These are phyloP conservation scores for Dolichopus griseipennis DNA, from an alignment of 2,888 invertebrate species.

Conservation along the genomic window DNA sequence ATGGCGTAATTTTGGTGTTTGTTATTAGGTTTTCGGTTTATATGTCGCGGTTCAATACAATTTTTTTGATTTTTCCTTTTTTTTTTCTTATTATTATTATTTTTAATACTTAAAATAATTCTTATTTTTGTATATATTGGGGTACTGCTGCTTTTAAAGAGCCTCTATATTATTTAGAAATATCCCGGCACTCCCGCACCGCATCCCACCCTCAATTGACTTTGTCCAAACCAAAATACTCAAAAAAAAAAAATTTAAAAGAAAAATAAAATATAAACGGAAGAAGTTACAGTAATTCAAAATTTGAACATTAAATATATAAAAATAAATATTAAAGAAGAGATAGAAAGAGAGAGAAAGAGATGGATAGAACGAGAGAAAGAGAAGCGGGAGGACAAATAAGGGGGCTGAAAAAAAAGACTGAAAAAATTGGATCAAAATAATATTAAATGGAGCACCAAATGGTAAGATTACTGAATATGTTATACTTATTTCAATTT, in stretches of 20 bases:
- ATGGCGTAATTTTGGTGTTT: slow-evolving; percentile 19
- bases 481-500: no score
- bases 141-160: no score
- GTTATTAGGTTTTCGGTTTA: background rate
- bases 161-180: no score
- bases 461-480: background rate
- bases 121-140: background rate
- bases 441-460: background rate
- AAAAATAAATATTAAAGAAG: no score
- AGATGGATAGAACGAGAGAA: background rate
- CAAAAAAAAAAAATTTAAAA: slow-evolving; percentile 10
- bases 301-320: background rate
- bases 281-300: background rate
- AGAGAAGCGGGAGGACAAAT: background rate
- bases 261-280: background rate
- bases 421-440: background rate
- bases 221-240: background rate
- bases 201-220: no score
- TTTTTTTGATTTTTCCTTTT: slow-evolving; percentile 32
- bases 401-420: no score
- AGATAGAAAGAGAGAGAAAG: background rate
- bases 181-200: no score
- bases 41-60: slow-evolving; percentile 20
- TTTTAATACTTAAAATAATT: slow-evolving; percentile 15
- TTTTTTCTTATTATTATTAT: slow-evolving; percentile 30